Evolutionary conservation across 2,797 vertebrate genomes (phyloP).

Genomic region (Myripristis jacobus): DNA sequence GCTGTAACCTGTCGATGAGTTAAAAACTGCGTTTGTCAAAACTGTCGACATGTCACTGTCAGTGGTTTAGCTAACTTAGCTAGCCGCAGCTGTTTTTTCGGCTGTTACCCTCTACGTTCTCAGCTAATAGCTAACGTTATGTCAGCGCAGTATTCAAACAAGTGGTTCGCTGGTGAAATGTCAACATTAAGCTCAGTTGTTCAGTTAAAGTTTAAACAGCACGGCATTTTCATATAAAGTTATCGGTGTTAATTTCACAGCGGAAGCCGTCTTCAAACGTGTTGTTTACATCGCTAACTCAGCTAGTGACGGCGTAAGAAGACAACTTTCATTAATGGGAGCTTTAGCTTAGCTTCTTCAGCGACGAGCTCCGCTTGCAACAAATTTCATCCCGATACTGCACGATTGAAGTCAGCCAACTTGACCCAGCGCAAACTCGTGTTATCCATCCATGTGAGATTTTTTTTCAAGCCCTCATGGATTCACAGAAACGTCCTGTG

Average conservation of each 20-base stretch:
- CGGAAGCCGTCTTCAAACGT: neutral
- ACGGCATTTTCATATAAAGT: neutral
- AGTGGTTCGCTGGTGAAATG: conserved; percentile 62
- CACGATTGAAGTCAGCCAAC: neutral
- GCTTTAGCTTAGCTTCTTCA: conserved; percentile 65
- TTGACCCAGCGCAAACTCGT: neutral
- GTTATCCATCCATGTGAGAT: neutral
- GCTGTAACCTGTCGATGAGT: conserved; percentile 3
- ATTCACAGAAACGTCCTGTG: conserved; percentile 12
- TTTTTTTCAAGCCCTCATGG: conserved; percentile 47
- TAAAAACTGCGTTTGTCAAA: conserved; percentile 26
- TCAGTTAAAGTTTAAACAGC: neutral
- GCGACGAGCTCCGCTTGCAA: conserved; percentile 27
- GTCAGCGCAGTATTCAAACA: conserved; percentile 65
- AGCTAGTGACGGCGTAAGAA: neutral
- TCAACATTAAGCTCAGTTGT: conserved; percentile 32
- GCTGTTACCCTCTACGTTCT: conserved; percentile 33
- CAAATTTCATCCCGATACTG: neutral
- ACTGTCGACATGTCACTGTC: conserved; percentile 28
- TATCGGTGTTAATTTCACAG: neutral
- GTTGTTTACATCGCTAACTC: neutral
- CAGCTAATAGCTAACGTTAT: conserved; percentile 67
- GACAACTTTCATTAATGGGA: conserved; percentile 49
- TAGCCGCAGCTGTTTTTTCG: conserved; percentile 46
- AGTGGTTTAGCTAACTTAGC: conserved; percentile 58